A percentile compares a stretch with the other conserved stretches of the same genome.
Evolutionary conservation across 2,888 invertebrate species (phyloP).

Genomic region (Drosophila nigritarsus): DNA sequence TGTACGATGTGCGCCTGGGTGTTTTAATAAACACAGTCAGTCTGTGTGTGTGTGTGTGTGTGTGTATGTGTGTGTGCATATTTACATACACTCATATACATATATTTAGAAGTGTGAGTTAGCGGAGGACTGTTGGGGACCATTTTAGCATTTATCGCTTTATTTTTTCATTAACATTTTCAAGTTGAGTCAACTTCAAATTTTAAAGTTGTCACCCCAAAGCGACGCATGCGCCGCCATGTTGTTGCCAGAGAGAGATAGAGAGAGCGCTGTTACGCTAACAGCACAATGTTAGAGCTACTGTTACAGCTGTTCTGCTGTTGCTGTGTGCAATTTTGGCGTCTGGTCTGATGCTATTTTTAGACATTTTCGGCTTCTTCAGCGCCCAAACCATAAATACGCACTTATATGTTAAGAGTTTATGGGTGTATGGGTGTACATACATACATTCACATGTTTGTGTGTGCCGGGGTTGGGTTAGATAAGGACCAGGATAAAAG

Average conservation of each 20-base stretch:
- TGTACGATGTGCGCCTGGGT: constrained; percentile 62
- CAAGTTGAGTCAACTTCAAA: constrained; percentile 59
- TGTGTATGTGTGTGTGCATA: constrained; percentile 1
- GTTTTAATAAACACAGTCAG: constrained; percentile 72
- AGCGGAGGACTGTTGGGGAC: constrained; percentile 31
- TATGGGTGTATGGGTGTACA: constrained; percentile 2
- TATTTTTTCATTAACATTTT: constrained; percentile 78
- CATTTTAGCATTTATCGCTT: constrained; percentile 57
- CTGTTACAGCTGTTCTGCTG: constrained; percentile 27
- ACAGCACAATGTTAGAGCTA: constrained; percentile 20
- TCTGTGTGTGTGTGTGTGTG: constrained; percentile 23
- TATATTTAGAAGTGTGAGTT: constrained; percentile 12
- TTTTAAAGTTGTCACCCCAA: constrained; percentile 48
- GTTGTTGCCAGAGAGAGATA: constrained; percentile 9
- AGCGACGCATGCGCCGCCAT: constrained; percentile 66
- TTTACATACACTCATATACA: neutral
- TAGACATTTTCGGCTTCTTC: constrained; percentile 53
- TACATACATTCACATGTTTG: neutral
- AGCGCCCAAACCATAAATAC: constrained; percentile 16
- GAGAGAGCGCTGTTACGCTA: constrained; percentile 21
- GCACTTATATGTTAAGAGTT: neutral
- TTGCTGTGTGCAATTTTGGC: constrained; percentile 41
- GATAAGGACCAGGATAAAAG: constrained; percentile 18
- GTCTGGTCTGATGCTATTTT: constrained; percentile 55
- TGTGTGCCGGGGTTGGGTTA: neutral